These are phyloP conservation scores for Glaucidium brasilianum DNA, from an alignment of 2,113 vertebrate genomes.

Conservation along the genomic window DNA sequence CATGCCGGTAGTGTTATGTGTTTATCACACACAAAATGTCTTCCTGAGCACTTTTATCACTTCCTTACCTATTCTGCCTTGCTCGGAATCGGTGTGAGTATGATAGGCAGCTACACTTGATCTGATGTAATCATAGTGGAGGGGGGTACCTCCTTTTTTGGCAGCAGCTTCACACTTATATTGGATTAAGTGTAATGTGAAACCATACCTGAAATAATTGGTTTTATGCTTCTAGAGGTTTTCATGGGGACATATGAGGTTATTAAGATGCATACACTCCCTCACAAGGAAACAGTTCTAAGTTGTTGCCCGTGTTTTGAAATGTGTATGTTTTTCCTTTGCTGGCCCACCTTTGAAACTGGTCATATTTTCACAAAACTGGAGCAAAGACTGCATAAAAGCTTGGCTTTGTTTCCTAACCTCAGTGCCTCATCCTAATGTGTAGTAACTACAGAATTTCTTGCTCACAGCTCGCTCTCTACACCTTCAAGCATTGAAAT, in stretches of 20 bases:
- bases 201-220: slow-evolving; percentile 47
- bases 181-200: slow-evolving; percentile 28
- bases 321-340: not conserved
- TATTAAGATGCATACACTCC: not conserved
- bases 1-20: not conserved
- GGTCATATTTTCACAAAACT: not conserved
- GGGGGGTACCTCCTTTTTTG: not conserved
- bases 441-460: not conserved
- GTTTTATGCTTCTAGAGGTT: slow-evolving; percentile 58
- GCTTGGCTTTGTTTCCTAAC: not conserved
- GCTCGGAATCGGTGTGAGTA: not conserved
- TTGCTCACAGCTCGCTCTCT: not conserved
- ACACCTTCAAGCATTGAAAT: not conserved
- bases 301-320: not conserved
- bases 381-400: not conserved
- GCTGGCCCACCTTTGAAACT: not conserved
- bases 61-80: not conserved
- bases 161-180: not conserved
- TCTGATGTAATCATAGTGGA: not conserved
- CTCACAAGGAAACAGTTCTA: not conserved
- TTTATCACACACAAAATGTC: not conserved
- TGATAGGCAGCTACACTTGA: fast-evolving
- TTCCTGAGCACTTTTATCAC: not conserved
- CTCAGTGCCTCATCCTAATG: not conserved
- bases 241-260: slow-evolving; percentile 36